Base-by-base conservation (phyloP, 2,888 invertebrate genomes). In the Eumerus sabulonum region DNA sequence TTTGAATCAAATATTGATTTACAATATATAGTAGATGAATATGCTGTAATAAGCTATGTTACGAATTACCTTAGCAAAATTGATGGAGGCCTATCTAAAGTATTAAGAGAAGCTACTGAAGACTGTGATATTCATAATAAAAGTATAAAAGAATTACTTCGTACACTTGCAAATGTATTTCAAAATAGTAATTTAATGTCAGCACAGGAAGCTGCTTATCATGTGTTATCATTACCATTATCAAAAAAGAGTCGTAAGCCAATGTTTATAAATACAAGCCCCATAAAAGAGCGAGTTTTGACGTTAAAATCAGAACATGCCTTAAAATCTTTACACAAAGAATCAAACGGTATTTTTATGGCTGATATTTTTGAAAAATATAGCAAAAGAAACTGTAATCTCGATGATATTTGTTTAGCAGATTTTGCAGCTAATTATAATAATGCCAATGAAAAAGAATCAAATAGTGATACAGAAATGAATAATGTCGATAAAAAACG, bases 41-140 rank as follows among this genome's bases (percentile, higher is more conserved):
- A 83, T 63, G 81, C 27, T 27, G 27, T 27, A 7, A 2, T 27
- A 27, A 27, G 27, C 27, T 27, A 27, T 27, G 27, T 27, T 27
- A 27, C 27, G 27, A 54, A 74, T n/a, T 85, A 85, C 50, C 68
- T 85, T 1, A 83, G 77, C 36, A 84, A 85, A 81, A 73, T 83
- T 0, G 82, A 83, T 42, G 71, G 82, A 36, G 85, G 84, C 9
- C 54, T 84, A 11, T 83, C 84, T 16, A 73, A 85, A 72, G 57
- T 85, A 42, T 82, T 83, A 50, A 50, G 82, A 18, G 59, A 82
- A 57, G 82, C 83, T n/a, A 82, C 82, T 9, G 44, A 40, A 53
- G 82, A 83, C 72, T 27, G 62, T n/a, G 27, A 73, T 44, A 71
- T 82, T 19, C 70, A 76, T 7, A 76, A 84, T 64, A 70, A 50